Conservation (phyloP, 2,797 vertebrate genomes). For the Dryobates pubescens region DNA sequence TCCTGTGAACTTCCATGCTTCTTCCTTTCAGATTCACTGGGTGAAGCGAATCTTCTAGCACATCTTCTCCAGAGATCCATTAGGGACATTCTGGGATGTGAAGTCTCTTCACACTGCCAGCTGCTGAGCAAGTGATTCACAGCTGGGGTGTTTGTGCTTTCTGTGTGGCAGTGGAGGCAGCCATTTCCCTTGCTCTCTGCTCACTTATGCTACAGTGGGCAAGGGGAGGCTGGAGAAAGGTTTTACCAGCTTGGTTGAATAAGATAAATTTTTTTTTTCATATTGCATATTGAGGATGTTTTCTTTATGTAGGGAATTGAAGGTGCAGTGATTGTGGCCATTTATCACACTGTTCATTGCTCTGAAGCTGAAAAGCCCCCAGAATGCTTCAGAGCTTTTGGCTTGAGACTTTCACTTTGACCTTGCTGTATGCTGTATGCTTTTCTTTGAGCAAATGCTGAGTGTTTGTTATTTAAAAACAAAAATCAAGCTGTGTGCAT, state of each 20-base stretch:
- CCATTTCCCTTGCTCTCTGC: neutral
- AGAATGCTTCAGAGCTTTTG: neutral
- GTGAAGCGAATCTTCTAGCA: neutral
- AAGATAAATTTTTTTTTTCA: neutral
- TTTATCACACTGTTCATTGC: neutral
- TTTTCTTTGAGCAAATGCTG: neutral
- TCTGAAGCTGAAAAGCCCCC: neutral
- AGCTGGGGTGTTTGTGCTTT: too few species aligned
- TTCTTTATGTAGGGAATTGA: neutral
- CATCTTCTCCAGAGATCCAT: neutral
- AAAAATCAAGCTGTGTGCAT: fast-evolving
- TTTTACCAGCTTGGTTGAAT: neutral
- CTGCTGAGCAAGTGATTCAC: too few species aligned
- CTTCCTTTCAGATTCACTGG: neutral
- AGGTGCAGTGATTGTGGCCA: neutral
- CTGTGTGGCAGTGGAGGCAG: fast-evolving
- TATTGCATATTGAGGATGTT: fast-evolving
- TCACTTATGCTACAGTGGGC: fast-evolving
- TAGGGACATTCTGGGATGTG: neutral
- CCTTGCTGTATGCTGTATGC: neutral
- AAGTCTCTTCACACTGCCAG: too few species aligned
- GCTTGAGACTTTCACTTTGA: neutral
- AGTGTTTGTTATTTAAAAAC: neutral
- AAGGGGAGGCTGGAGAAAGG: neutral
- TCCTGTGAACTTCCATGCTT: neutral